phyloP scores from a whole-genome alignment of 2,113 vertebrate species.

The Thomomys bottae region DNA sequence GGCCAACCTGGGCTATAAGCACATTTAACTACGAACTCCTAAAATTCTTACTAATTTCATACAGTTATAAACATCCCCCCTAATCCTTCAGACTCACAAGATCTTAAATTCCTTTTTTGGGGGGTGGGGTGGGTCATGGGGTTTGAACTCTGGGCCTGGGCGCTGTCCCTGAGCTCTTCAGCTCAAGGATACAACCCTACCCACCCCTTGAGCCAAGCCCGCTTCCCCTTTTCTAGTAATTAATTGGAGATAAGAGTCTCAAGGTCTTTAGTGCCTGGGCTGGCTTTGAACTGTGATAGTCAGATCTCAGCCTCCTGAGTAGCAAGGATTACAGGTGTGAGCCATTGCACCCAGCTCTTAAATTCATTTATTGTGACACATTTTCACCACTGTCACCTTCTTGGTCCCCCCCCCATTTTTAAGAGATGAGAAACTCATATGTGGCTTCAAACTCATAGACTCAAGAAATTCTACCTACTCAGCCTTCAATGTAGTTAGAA shows the following conservation, averaged over 20 bases:
- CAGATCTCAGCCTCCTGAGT: too few species aligned
- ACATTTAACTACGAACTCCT: neutral
- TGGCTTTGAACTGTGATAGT: too few species aligned
- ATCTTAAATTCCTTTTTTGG: slow-evolving; percentile 14
- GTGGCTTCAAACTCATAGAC: neutral
- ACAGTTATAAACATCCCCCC: neutral
- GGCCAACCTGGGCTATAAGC: neutral
- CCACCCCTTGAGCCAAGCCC: too few species aligned
- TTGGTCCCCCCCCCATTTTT: neutral
- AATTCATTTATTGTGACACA: neutral
- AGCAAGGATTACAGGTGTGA: too few species aligned
- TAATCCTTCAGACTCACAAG: slow-evolving; percentile 12
- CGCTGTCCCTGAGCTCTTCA: too few species aligned
- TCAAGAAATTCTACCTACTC: neutral
- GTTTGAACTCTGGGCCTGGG: too few species aligned
- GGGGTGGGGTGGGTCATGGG: too few species aligned
- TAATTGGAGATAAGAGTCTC: too few species aligned
- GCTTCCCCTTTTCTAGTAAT: too few species aligned
- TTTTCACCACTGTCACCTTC: neutral
- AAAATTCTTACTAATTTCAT: slow-evolving; percentile 8
- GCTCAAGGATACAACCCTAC: too few species aligned
- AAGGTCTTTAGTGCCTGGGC: too few species aligned
- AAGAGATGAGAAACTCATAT: neutral
- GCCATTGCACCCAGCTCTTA: too few species aligned
- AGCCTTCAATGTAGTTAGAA: neutral